These are phyloP conservation scores for Tyrophagus putrescentiae DNA, from an alignment of 1,140 invertebrate genomes.

Conservation along the genomic window DNA sequence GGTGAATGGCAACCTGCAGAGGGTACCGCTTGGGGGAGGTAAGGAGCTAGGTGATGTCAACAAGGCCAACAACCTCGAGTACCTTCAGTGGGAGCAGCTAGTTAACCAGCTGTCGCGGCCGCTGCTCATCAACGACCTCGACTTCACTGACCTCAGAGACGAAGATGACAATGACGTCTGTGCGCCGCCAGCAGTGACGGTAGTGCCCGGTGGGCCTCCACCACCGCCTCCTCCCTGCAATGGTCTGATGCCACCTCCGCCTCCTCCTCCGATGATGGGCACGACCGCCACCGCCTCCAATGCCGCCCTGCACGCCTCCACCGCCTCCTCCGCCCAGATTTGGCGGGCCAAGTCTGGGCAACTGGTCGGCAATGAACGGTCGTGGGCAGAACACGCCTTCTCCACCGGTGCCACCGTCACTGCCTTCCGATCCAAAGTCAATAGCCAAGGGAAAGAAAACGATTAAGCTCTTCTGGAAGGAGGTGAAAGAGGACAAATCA, in stretches of 20 bases:
- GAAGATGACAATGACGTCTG: slow-evolving; percentile 44
- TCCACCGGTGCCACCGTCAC: slow-evolving; percentile 22
- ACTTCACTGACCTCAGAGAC: slow-evolving; percentile 75
- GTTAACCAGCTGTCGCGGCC: slow-evolving; percentile 61
- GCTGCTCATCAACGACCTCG: slow-evolving; percentile 78
- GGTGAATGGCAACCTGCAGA: slow-evolving; percentile 1
- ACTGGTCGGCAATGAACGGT: neutral
- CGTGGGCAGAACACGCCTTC: slow-evolving; percentile 19
- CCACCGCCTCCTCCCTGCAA: slow-evolving; percentile 8
- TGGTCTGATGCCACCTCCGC: slow-evolving; percentile 14
- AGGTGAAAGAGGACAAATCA: slow-evolving; percentile 59
- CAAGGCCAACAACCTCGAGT: slow-evolving; percentile 44
- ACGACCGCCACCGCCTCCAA: slow-evolving; percentile 27
- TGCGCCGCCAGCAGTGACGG: neutral
- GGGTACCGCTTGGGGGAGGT: neutral
- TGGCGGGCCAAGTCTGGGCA: neutral
- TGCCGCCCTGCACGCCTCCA: slow-evolving; percentile 23
- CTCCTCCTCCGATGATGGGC: slow-evolving; percentile 21
- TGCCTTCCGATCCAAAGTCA: slow-evolving; percentile 17
- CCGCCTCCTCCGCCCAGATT: slow-evolving; percentile 34
- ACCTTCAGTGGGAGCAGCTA: slow-evolving; percentile 84
- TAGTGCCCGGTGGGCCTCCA: slow-evolving; percentile 7
- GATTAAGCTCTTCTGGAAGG: slow-evolving; percentile 98
- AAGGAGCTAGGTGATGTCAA: slow-evolving; percentile 2
- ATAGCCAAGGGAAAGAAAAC: slow-evolving; percentile 85